Base-by-base conservation (phyloP, 2,113 vertebrate genomes). In the Uropsilus gracilis region DNA sequence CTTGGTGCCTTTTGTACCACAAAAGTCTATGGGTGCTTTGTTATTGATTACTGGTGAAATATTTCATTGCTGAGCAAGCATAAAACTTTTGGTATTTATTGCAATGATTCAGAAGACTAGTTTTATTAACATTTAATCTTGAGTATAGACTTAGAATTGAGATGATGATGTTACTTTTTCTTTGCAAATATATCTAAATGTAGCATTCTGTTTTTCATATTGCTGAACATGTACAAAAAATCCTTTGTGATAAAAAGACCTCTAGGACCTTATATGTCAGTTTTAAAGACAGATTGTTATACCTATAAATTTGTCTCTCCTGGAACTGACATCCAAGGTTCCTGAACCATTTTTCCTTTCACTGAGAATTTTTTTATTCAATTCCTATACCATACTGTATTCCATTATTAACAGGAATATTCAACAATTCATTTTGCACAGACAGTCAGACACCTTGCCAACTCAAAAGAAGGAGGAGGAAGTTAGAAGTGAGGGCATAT, bases 201-300 rank as follows among this genome's bases (percentile, higher is more conserved):
- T 69, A 82, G 57, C 3, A 90, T 17, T 81, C 59, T 24, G 46
- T 89, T 91, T 78, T 95, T 83, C 37, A 66, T 57, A 61, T 37
- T 66, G 68, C 92, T 96, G 71, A 94, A 98, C 98, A 97, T 84
- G n/a, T 82, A 97, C 97, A 61, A 97, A 96, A 97, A 95, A 88
- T 94, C 63, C 93, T 98, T 96, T 96, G 93, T 66, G 94, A 95
- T 94, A 97, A 94, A 97, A 97, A 97, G 87, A 80, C 76, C 95
- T 97, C 42, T 95, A 84, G 90, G 98, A 98, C 95, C 95, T 98
- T 92, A 90, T 22, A 93, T 97, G 97, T 96, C 98, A 98, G 78
- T 98, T 97, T 73, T 89, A 94, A 97, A 96, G 96, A 98, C 94
- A 98, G 97, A 89, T 97, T 96, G 97, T 96, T 98, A 97, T 86